Evolutionary conservation across 2,797 vertebrate genomes (phyloP).

Genomic region (Garrulus glandarius): DNA sequence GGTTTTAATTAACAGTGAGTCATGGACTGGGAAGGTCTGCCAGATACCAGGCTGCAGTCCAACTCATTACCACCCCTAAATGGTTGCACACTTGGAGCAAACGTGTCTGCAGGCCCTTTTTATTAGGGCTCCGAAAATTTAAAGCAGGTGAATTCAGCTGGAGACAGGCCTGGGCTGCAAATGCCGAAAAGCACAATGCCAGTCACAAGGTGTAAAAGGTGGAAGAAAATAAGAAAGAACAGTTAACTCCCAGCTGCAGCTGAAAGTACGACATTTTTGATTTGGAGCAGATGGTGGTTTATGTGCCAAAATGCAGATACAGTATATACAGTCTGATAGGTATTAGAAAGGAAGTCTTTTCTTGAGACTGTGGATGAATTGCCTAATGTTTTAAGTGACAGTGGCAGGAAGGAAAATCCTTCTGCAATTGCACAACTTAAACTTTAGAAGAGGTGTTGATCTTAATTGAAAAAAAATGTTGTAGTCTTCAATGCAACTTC

Average conservation of each 20-base stretch:
- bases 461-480: not conserved
- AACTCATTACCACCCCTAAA: conserved; percentile 75
- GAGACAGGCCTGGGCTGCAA: conserved; percentile 31
- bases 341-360: not conserved
- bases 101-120: conserved; percentile 66
- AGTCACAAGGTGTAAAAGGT: conserved; percentile 54
- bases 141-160: conserved; percentile 60
- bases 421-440: not conserved
- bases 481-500: not conserved
- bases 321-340: not conserved
- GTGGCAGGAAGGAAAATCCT: not conserved
- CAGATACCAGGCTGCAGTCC: conserved; percentile 67
- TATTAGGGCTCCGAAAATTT: conserved; percentile 59
- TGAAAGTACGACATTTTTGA: not conserved
- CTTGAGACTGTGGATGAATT: not conserved
- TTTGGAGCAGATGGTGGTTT: conserved; percentile 4
- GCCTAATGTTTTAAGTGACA: not conserved
- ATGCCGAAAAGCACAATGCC: not conserved
- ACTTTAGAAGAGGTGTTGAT: not conserved
- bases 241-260: conserved; percentile 44
- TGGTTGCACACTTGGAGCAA: conserved; percentile 66
- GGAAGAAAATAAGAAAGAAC: conserved; percentile 53
- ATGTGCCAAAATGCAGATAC: conserved; percentile 25
- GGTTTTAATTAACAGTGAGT: conserved; percentile 80
- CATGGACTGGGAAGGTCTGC: conserved; percentile 68